phyloP scores from a whole-genome alignment of 1,140 invertebrate species.

The Scaptomyza montana region DNA sequence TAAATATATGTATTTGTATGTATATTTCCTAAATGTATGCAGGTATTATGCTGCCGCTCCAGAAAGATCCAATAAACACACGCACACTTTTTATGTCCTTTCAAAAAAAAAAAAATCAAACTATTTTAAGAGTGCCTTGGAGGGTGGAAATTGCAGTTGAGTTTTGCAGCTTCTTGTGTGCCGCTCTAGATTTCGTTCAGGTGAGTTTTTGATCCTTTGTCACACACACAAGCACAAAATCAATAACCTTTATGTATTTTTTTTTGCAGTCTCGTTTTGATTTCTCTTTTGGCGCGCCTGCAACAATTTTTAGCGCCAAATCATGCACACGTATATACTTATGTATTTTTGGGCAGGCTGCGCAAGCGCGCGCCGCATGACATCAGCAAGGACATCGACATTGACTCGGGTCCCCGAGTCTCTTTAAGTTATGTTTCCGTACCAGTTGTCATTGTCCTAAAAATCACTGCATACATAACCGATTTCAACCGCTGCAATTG shows the following conservation, averaged over 20 bases:
- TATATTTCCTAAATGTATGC: constrained; percentile 10
- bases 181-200: constrained; percentile 13
- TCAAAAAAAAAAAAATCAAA: constrained; percentile 33
- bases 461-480: constrained; percentile 65
- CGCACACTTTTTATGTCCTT: constrained; percentile 45
- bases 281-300: constrained; percentile 58
- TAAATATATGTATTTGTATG: constrained; percentile 44
- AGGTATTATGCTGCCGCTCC: constrained; percentile 31
- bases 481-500: constrained; percentile 69
- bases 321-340: constrained; percentile 13
- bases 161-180: not conserved
- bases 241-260: constrained; percentile 22
- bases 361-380: constrained; percentile 78
- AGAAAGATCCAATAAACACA: constrained; percentile 57
- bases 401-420: constrained; percentile 28
- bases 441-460: constrained; percentile 42
- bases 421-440: not conserved
- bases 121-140: not conserved
- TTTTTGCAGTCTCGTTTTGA: constrained; percentile 28
- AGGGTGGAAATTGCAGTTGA: not conserved
- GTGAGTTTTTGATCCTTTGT: constrained; percentile 16
- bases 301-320: constrained; percentile 72
- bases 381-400: constrained; percentile 49
- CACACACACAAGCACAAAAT: not conserved
- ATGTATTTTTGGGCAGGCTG: constrained; percentile 69